Evolutionary conservation across 2,888 invertebrate species (phyloP).

Genomic region (Torymus tubicola): DNA sequence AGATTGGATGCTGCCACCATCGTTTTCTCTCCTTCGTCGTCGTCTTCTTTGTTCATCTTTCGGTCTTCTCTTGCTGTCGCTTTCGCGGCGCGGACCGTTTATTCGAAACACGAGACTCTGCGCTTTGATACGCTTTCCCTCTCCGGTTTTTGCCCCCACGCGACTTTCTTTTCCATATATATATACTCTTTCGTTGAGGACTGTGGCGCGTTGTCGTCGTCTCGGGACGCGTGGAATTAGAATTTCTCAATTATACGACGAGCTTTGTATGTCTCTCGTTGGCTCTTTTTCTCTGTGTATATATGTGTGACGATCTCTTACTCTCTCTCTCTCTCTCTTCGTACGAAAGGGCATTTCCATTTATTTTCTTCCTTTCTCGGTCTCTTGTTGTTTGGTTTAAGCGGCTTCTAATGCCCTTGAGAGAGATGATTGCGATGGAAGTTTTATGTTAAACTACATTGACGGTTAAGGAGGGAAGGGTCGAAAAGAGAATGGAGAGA

Average conservation of each 20-base stretch:
- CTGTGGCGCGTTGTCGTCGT: no score
- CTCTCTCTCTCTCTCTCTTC: background rate
- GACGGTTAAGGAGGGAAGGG: background rate
- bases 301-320: no score
- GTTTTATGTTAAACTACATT: constrained; percentile 29
- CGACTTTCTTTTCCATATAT: constrained; percentile 4
- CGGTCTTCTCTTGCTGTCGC: constrained; percentile 2
- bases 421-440: constrained; percentile 34
- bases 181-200: no score
- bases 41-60: background rate
- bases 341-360: constrained; percentile 3
- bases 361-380: background rate
- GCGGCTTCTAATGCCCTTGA: constrained; percentile 3
- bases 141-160: background rate
- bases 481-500: background rate
- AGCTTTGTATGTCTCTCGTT: constrained; percentile 7
- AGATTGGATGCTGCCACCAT: constrained; percentile 59
- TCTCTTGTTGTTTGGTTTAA: constrained; percentile 31
- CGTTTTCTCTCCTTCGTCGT: background rate
- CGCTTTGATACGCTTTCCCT: constrained; percentile 22
- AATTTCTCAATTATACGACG: constrained; percentile 31
- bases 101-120: constrained; percentile 26
- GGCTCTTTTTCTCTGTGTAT: no score
- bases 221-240: background rate
- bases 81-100: constrained; percentile 11